These are phyloP conservation scores for Drosophila rubida DNA, from an alignment of 2,888 invertebrate genomes.

Conservation along the genomic window DNA sequence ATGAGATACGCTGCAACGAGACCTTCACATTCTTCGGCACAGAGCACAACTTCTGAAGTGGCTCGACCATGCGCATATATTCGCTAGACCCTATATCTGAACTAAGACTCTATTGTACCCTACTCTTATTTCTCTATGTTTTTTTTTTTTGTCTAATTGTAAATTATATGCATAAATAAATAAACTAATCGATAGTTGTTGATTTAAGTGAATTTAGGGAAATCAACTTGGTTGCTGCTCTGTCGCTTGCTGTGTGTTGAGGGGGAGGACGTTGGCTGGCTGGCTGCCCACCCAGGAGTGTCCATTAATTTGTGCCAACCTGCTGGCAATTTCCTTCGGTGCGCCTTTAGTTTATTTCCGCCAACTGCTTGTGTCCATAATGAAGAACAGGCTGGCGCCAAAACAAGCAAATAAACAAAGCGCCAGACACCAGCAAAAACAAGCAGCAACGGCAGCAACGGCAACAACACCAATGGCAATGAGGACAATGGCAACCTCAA, in stretches of 20 bases:
- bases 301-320: conserved; percentile 65
- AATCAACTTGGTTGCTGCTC: neutral
- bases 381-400: conserved; percentile 56
- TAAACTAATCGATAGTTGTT: conserved; percentile 9
- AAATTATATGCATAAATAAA: no score
- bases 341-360: conserved; percentile 72
- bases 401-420: conserved; percentile 56
- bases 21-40: conserved; percentile 79
- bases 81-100: no score
- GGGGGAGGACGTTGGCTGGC: conserved; percentile 18
- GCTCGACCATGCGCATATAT: no score
- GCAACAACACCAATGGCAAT: conserved; percentile 6
- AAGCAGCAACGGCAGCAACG: conserved; percentile 20
- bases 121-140: neutral
- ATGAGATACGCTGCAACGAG: conserved; percentile 83
- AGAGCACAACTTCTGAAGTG: conserved; percentile 45
- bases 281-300: conserved; percentile 36
- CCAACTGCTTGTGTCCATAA: conserved; percentile 52
- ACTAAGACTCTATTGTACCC: neutral
- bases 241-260: neutral
- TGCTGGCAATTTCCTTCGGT: conserved; percentile 70
- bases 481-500: conserved; percentile 31
- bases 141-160: neutral
- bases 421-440: conserved; percentile 31
- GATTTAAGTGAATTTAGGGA: conserved; percentile 28